Base-by-base conservation (phyloP, 2,113 vertebrate genomes). In the Corythornis vintsioides region DNA sequence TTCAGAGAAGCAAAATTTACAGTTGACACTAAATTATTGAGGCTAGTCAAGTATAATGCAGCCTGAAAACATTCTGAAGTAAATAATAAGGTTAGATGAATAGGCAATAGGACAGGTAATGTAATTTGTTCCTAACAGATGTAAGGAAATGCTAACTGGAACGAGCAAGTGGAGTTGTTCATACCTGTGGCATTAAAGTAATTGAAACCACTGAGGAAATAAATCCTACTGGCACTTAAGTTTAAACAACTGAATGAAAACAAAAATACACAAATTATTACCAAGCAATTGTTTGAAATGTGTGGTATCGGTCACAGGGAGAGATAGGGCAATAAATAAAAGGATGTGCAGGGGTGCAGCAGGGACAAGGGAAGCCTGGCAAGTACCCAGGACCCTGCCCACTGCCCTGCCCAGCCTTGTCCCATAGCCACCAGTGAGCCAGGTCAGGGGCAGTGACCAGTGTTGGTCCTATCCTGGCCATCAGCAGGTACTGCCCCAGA, bases 71-170 rank as follows among this genome's bases (percentile, higher is more conserved):
- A 47, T 73, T 79, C 47, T 76, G 42, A 93, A 82, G 50, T 83
- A 92, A 89, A 86, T 93, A 93, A 81, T 48, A 86, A 84, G 19
- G 38, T 79, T 76, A 89, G 71, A 84, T 70, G 33, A 90, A 70
- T 63, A 82, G 38, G 45, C 17, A 76, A 38, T 66, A 56, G 55
- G 66, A 82, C 2, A 24, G 45, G 25, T 78, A 84, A 72, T 72
- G n/a, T 21, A 60, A 78, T 86, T 95, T 1, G 4, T 38, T 77
- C 29, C 31, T 75, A 86, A 61, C 26, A 95, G 60, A 56, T 25
- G 6, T 61, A 81, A 81, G 59, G 57, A 90, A 86, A 72, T 24
- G 24, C 15, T 47, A 45, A 66, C 45, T 89, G 40, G 73, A 92
- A 94, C 2, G 24, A 71, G 15, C 38, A 38, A 81, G 17, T 86